These are phyloP conservation scores for Choloepus didactylus DNA, from an alignment of 2,797 vertebrate genomes.

Conservation along the genomic window DNA sequence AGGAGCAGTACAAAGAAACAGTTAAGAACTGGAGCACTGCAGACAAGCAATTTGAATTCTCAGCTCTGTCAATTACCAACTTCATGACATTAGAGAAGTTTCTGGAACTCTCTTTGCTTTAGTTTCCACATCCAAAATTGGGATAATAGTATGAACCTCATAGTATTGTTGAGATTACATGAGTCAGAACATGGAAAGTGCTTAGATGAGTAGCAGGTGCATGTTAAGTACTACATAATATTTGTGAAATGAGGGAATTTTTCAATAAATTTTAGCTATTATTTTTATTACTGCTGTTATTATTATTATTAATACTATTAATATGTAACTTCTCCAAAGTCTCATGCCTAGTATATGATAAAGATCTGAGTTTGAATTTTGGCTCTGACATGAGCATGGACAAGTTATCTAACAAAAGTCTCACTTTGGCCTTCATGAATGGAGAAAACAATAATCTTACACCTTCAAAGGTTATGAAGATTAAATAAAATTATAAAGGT, in stretches of 20 bases:
- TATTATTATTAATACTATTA: background rate
- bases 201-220: background rate
- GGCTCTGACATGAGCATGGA: background rate
- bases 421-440: background rate
- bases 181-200: background rate
- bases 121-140: background rate
- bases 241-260: background rate
- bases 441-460: background rate
- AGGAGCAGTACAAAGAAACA: fast-evolving
- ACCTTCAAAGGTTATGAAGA: background rate
- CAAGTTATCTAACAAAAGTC: background rate
- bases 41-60: background rate
- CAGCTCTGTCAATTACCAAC: too few relatives aligned
- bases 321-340: background rate
- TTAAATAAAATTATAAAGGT: background rate
- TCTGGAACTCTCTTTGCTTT: background rate
- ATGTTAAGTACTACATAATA: background rate
- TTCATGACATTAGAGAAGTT: background rate
- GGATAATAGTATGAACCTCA: background rate
- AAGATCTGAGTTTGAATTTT: background rate
- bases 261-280: background rate
- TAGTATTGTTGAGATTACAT: too few relatives aligned
- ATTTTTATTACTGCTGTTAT: background rate
- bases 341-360: fast-evolving
- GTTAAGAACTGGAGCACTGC: background rate